phyloP scores from a whole-genome alignment of 2,888 invertebrate species.

The Ischnura elegans region DNA sequence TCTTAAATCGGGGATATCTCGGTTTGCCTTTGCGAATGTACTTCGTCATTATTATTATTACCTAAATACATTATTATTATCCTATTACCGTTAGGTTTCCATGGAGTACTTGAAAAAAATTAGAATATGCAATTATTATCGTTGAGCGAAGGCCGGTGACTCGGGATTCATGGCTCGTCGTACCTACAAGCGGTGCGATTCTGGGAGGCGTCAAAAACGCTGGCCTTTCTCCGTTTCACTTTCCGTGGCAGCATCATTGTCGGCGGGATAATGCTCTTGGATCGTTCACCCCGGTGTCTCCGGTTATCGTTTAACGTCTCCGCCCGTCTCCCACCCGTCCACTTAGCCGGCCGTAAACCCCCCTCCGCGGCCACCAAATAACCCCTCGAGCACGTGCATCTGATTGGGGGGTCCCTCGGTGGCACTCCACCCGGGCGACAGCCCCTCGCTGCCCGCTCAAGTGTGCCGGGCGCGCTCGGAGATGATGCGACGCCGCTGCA shows the following conservation, averaged over 20 bases:
- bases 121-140: too few relatives aligned
- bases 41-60: too few relatives aligned
- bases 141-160: too few relatives aligned
- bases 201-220: not conserved
- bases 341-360: conserved; percentile 36
- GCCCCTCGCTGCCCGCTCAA: conserved; percentile 13
- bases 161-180: too few relatives aligned
- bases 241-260: not conserved
- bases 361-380: not conserved
- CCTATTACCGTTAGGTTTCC: too few relatives aligned
- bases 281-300: conserved; percentile 1
- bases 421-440: not conserved
- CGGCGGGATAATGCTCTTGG: not conserved
- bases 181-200: not conserved
- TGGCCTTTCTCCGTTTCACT: not conserved
- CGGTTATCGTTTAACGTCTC: conserved; percentile 10
- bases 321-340: not conserved
- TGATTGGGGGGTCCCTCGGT: not conserved
- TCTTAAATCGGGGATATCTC: too few relatives aligned
- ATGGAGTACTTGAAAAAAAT: too few relatives aligned
- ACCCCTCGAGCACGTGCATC: conserved; percentile 49
- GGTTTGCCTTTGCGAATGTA: too few relatives aligned
- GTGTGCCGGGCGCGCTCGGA: not conserved
- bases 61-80: too few relatives aligned
- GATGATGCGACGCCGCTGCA: conserved; percentile 13